Evolutionary conservation across 2,113 vertebrate genomes (phyloP).

Genomic region (Macquaria australasica): DNA sequence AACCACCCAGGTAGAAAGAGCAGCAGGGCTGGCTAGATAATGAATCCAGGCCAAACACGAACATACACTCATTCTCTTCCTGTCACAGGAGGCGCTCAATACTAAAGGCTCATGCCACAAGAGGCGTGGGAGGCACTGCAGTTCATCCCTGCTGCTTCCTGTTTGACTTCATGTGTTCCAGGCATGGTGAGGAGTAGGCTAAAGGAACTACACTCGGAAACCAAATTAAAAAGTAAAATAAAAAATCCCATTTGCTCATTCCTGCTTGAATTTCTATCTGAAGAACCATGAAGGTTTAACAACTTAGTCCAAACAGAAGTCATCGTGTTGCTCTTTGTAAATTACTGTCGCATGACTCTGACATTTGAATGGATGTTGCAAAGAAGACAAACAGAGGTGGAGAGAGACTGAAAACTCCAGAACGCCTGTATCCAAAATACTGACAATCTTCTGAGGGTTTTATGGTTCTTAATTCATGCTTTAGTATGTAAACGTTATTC

Average conservation of each 20-base stretch:
- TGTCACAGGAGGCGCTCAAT: slow-evolving; percentile 24
- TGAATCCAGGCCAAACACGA: slow-evolving; percentile 26
- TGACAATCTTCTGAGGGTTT: too few species aligned
- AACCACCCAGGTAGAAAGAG: slow-evolving; percentile 21
- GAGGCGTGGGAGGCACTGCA: background rate
- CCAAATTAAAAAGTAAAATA: background rate
- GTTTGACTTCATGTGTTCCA: background rate
- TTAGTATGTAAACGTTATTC: too few species aligned
- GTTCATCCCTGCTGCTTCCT: background rate
- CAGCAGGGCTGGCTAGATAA: slow-evolving; percentile 14
- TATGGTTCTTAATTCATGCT: too few species aligned
- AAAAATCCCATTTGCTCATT: background rate
- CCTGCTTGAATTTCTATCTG: background rate
- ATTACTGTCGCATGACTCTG: background rate
- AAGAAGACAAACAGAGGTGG: background rate
- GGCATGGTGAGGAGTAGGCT: background rate
- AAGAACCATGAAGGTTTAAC: background rate
- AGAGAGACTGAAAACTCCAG: too few species aligned
- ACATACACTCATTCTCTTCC: slow-evolving; percentile 8
- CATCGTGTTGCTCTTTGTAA: background rate
- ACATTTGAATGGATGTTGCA: background rate
- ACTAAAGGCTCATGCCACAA: slow-evolving; percentile 6
- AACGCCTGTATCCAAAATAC: too few species aligned
- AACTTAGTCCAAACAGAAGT: background rate
- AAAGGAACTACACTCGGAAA: background rate